Base-by-base conservation (phyloP, 2,113 vertebrate genomes). In the Phalacrocorax pelagicus region DNA sequence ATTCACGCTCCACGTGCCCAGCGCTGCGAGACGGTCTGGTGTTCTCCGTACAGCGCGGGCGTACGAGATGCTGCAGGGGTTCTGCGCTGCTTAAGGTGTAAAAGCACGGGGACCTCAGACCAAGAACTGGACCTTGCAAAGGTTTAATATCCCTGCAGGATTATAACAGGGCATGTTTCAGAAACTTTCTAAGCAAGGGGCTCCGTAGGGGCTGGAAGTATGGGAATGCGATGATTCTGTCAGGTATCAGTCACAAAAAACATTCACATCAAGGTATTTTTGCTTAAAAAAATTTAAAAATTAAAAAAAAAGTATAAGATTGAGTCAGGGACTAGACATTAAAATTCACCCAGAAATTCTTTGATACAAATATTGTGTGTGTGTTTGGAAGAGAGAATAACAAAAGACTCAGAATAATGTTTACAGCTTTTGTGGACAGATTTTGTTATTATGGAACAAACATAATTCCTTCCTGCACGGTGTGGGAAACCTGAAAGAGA, bases 391-490 rank as follows among this genome's bases (percentile, higher is more conserved):
- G 71, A 65, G 62, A 81, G 29, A 44, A 14, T 36, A 77, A 13
- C 52, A 83, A 81, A 95, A 94, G 95, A 71, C 74, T 82, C 94
- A 54, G 80, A 51, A 19, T 38, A 57, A 97, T 97, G 98, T 98
- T 98, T 98, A 98, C 98, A 98, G 94, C 96, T 94, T 78, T 77
- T 77, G 93, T 55, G 88, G 93, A 73, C 90, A 91, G 88, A 91
- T 86, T 81, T 97, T 85, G 94, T 94, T 84, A 89, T 2, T 51
- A 89, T 0, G 22, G 94, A 97, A 86, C 86, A 82, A 97, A 94
- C 71, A 79, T 2, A 94, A 97, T 97, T 98, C 95, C 94, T 97
- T 96, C 96, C 96, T 96, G 91, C 87, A 30, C 77, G 83, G 78
- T n/a, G 82, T 89, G 86, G 94, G 95, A 94, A 97, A 94, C 63